phyloP scores from a whole-genome alignment of 1,140 invertebrate genomes.

The Philotrypesis tridentata region DNA sequence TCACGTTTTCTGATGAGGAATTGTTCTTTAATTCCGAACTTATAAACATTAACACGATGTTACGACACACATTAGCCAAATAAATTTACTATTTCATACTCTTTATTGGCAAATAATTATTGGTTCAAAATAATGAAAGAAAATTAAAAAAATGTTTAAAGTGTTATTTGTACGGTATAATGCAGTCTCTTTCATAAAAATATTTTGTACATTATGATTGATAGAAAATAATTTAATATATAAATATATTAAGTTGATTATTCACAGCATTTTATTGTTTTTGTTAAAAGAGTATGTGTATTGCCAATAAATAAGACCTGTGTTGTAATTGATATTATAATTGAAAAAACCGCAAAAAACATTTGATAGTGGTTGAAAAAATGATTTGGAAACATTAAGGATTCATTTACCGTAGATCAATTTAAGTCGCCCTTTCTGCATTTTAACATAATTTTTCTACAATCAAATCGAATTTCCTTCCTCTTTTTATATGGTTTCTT shows the following conservation, averaged over 20 bases:
- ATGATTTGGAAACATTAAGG: too few relatives aligned
- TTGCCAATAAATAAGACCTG: neutral
- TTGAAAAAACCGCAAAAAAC: neutral
- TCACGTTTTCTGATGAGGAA: neutral
- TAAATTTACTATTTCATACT: neutral
- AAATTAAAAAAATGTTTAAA: neutral
- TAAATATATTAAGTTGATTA: neutral
- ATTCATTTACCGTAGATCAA: too few relatives aligned
- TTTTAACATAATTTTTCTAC: neutral
- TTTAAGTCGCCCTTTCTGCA: too few relatives aligned
- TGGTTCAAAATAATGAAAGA: neutral
- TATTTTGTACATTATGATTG: neutral
- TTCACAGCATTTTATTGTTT: neutral
- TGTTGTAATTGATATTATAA: neutral
- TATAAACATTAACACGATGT: neutral
- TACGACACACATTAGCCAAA: neutral
- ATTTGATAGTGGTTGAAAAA: too few relatives aligned
- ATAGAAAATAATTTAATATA: neutral
- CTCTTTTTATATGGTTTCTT: neutral
- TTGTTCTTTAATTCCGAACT: neutral
- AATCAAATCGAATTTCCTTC: neutral
- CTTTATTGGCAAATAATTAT: neutral
- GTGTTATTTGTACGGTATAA: neutral
- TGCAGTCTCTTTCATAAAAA: neutral
- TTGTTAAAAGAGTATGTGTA: neutral